phyloP scores from a whole-genome alignment of 2,888 invertebrate species.

The Halictus quadricinctus region DNA sequence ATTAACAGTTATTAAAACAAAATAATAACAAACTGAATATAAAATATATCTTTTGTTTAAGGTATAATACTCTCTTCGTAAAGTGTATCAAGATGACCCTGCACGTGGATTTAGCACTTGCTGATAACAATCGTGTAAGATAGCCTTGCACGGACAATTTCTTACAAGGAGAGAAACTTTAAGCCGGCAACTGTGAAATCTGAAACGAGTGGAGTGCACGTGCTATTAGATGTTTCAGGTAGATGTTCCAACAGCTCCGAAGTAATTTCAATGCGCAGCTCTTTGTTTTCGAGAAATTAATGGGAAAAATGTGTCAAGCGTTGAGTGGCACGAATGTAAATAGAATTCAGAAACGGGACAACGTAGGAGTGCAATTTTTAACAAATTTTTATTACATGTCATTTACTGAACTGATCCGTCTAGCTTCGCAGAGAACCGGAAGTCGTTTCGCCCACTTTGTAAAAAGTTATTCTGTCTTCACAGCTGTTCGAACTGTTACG shows the following conservation, averaged over 20 bases:
- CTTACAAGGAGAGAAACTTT: conserved; percentile 1
- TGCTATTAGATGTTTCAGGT: neutral
- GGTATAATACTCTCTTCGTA: neutral
- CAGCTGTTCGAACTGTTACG: neutral
- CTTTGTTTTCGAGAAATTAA: neutral
- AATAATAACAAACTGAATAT: neutral
- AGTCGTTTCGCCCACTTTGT: neutral
- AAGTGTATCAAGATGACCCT: neutral
- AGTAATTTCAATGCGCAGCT: neutral
- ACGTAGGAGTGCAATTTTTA: neutral
- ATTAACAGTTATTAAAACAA: neutral
- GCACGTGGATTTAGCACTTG: neutral
- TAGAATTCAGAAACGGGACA: neutral
- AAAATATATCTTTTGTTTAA: neutral
- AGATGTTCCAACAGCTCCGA: neutral
- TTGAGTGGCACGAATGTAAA: neutral
- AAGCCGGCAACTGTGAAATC: neutral
- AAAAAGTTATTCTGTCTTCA: neutral
- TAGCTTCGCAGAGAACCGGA: no score
- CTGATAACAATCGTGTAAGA: neutral
- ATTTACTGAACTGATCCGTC: no score
- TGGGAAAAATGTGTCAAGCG: no score
- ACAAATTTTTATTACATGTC: neutral
- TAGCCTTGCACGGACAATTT: neutral
- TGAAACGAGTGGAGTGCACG: neutral